Evolutionary conservation across 2,113 vertebrate species (phyloP), one percentile per base, ranked within the genome.

Genomic region (Conger conger): DNA sequence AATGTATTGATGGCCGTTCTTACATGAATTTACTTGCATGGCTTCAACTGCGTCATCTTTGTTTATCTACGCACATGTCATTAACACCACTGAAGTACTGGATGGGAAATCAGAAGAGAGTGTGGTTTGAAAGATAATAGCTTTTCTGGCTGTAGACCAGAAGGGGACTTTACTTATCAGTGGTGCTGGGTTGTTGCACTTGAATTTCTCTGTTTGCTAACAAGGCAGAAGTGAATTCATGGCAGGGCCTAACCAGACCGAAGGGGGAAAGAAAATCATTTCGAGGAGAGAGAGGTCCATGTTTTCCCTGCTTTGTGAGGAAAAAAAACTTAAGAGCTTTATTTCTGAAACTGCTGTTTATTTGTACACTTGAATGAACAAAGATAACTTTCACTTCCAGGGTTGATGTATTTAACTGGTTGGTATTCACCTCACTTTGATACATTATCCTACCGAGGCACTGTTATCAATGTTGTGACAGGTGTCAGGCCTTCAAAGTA

Each of bases 111-210:
- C n/a, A 35, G 82, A 9, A 23, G 40, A 45, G 40, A 54, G 73
- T n/a, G 13, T 33, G 30, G 7, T 30, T 77, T 54, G n/a, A n/a
- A 33, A 35, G 9, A 73, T 83, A 77, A 83, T 76, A 77, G 82
- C 73, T 77, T 77, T 77, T 53, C 68, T 83, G 82, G 82, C 73
- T 35, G 17, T 23, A 16, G 42, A n/a, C 82, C 82, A 83, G 38
- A 83, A 30, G 17, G 13, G 82, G 30, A 53, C 82, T 83, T 83
- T 35, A n/a, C 40, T 83, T 83, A 83, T 78, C 30, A 50, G 33
- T 23, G 33, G 13, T 27, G n/a, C 0, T 76, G 37, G 73, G 45
- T 54, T 73, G 68, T 73, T 73, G 68, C 27, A 33, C 68, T 73
- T 33, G n/a, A 33, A 73, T 73, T 73, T 73, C n/a, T 33, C 68